Percentiles rank a stretch among this genome's conserved stretches.
Evolutionary conservation across 2,113 vertebrate species (phyloP).

Genomic region (Cyprinodon brontotheroides): DNA sequence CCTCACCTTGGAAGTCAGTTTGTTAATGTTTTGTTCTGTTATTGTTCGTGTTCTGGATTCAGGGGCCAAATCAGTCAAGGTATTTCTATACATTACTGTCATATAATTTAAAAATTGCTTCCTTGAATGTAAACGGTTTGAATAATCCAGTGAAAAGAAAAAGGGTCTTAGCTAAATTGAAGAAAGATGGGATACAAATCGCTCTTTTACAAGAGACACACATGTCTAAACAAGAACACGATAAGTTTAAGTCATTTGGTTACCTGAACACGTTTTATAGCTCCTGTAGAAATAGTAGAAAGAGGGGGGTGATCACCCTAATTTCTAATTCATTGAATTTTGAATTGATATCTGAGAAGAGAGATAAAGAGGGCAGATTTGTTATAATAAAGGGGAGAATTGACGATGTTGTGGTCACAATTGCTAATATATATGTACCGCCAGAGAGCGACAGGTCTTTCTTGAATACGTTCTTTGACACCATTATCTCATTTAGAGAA

Average conservation of each 20-base stretch:
- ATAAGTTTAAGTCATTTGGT: neutral
- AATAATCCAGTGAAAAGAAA: too few relatives aligned
- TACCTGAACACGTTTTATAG: neutral
- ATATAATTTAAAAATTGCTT: neutral
- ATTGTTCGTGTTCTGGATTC: neutral
- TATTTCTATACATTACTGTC: neutral
- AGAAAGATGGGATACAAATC: too few relatives aligned
- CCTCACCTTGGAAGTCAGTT: neutral
- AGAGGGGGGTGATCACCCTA: neutral
- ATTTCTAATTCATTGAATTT: neutral
- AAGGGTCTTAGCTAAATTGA: too few relatives aligned
- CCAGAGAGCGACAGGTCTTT: neutral
- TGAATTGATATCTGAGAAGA: neutral
- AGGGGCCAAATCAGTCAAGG: neutral
- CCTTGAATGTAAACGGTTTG: neutral
- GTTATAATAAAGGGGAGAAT: neutral
- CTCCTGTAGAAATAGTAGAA: neutral
- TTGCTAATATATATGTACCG: neutral
- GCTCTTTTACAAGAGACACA: too few relatives aligned
- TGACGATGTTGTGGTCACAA: neutral
- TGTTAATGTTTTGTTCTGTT: neutral
- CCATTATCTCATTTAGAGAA: neutral
- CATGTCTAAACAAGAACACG: too few relatives aligned
- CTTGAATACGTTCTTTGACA: neutral
- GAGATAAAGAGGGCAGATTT: neutral